Evolutionary conservation across 2,797 vertebrate species (phyloP).

Genomic region (Spinibarbus caldwelli): DNA sequence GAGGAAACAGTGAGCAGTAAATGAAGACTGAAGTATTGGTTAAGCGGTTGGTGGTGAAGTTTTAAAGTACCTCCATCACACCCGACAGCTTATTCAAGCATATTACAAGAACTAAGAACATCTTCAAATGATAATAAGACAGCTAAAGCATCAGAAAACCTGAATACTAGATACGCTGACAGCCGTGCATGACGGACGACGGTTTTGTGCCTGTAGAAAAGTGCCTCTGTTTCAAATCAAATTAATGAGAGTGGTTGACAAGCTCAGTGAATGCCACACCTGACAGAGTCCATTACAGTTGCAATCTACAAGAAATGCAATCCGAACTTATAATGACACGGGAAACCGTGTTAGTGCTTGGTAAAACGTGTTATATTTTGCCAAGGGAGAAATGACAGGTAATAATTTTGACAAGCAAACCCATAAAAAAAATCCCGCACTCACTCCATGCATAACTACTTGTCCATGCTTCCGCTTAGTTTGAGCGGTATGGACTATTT

Average conservation of each 20-base stretch:
- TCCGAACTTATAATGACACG: conserved; percentile 53
- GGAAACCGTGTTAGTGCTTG: conserved; percentile 62
- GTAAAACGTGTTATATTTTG: conserved; percentile 55
- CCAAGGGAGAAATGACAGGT: conserved; percentile 61
- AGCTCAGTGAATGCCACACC: conserved; percentile 59
- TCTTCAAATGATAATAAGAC: conserved; percentile 23
- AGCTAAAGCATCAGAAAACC: conserved; percentile 23
- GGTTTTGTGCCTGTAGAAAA: conserved; percentile 23
- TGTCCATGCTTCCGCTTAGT: conserved; percentile 46
- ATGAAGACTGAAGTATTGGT: conserved; percentile 31
- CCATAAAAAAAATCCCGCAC: conserved; percentile 58
- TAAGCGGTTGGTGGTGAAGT: conserved; percentile 20
- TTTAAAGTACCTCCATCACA: conserved; percentile 20
- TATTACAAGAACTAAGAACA: conserved; percentile 1
- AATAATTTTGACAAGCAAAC: conserved; percentile 51
- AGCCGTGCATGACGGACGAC: background rate
- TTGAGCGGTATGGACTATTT: conserved; percentile 26
- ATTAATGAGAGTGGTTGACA: conserved; percentile 54
- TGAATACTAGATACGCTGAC: background rate
- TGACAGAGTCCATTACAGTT: conserved; percentile 59
- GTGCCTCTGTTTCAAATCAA: conserved; percentile 52
- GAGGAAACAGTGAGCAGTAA: conserved; percentile 37
- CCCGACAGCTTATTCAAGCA: conserved; percentile 9
- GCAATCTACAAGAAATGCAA: conserved; percentile 60
- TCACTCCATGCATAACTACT: conserved; percentile 56